Conservation (phyloP, 2,888 invertebrate species). For the Mylabris sibirica region DNA sequence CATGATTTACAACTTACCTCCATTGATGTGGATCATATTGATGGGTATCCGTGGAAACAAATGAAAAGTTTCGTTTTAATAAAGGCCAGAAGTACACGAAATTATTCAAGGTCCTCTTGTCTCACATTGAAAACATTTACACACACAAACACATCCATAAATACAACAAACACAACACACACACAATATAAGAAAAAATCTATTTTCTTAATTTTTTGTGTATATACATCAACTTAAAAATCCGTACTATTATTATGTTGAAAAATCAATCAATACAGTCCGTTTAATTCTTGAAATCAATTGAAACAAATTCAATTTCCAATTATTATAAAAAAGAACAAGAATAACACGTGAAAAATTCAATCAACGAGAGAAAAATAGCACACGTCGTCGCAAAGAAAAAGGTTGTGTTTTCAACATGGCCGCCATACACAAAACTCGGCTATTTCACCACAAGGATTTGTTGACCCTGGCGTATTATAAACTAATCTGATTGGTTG, state of each 20-base stretch:
- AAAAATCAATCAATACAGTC: neutral
- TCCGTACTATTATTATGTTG: neutral
- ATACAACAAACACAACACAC: neutral
- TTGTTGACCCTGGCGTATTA: conserved; percentile 62
- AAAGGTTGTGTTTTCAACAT: conserved; percentile 64
- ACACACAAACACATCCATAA: conserved; percentile 41
- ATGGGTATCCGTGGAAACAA: conserved; percentile 51
- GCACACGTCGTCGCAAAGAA: conserved; percentile 57
- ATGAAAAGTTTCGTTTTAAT: conserved; percentile 46
- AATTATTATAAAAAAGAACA: neutral
- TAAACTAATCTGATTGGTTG: conserved; percentile 57
- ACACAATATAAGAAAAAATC: neutral
- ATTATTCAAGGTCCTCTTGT: conserved; percentile 58
- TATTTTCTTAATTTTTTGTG: conserved; percentile 23
- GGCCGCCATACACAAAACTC: conserved; percentile 62
- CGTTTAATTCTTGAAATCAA: neutral
- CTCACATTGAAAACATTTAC: conserved; percentile 37
- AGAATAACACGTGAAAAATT: conserved; percentile 50
- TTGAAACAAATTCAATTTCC: neutral
- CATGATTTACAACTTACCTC: conserved; percentile 48
- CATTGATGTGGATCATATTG: conserved; percentile 56
- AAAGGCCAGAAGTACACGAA: conserved; percentile 54
- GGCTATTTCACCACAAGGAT: conserved; percentile 62
- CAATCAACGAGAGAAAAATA: conserved; percentile 50
- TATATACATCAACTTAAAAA: neutral